These are phyloP conservation scores for Macrobrachium rosenbergii DNA, from an alignment of 1,140 invertebrate species.

Conservation along the genomic window DNA sequence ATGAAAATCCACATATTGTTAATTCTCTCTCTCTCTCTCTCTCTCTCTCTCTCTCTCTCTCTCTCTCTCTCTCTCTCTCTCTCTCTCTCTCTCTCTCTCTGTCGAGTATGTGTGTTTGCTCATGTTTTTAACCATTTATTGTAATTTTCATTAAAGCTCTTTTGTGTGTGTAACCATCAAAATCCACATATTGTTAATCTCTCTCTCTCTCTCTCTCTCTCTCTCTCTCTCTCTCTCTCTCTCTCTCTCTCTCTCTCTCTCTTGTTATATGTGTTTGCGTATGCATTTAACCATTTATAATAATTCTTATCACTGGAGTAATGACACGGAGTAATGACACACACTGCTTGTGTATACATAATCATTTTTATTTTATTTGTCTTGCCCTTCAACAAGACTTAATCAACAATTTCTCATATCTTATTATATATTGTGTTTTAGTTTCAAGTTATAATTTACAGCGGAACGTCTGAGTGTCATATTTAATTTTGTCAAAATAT, in stretches of 20 bases:
- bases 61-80: conserved; percentile 22
- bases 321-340: no score
- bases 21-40: conserved; percentile 9
- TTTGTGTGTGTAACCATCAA: not conserved
- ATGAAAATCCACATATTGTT: not conserved
- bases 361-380: no score
- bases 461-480: no score
- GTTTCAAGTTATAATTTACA: no score
- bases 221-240: conserved; percentile 31
- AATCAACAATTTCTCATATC: no score
- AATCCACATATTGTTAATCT: not conserved
- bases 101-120: no score
- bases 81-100: conserved; percentile 22
- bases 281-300: no score
- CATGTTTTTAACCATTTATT: not conserved
- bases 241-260: conserved; percentile 31
- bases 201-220: conserved; percentile 30
- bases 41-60: conserved; percentile 29
- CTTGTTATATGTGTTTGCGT: not conserved
- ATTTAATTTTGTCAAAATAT: no score
- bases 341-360: no score
- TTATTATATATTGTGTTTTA: no score
- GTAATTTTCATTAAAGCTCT: not conserved
- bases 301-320: no score
- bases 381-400: no score